Conservation (phyloP, 2,797 vertebrate genomes). For the Sebastes diploproa region DNA sequence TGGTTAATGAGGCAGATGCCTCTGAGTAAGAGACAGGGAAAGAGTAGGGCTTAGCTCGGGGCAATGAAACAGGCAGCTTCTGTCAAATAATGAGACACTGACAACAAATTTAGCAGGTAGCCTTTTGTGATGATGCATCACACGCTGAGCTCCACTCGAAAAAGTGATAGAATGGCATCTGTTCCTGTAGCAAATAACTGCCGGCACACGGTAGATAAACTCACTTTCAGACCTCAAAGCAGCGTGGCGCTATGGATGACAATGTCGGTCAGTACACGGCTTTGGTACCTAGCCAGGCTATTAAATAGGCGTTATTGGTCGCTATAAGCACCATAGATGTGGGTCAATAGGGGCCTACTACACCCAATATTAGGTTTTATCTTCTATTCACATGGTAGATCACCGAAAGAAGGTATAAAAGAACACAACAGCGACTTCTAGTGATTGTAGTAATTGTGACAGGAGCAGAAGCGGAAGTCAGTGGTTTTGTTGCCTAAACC, state of each 20-base stretch:
- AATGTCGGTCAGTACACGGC: neutral
- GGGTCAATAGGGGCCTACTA: neutral
- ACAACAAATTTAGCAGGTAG: slow-evolving; percentile 67
- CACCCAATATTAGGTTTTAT: neutral
- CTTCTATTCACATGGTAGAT: no score
- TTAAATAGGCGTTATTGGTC: neutral
- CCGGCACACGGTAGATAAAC: neutral
- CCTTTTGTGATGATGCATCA: slow-evolving; percentile 43
- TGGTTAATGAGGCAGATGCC: slow-evolving; percentile 80
- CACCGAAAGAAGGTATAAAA: no score
- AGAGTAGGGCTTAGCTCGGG: slow-evolving; percentile 37
- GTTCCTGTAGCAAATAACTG: slow-evolving; percentile 1
- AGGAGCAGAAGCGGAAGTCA: fast-evolving
- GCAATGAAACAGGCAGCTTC: slow-evolving; percentile 57
- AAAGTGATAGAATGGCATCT: slow-evolving; percentile 22
- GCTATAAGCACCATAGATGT: neutral
- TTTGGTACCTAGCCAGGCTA: neutral
- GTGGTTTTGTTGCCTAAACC: no score
- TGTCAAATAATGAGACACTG: slow-evolving; percentile 66
- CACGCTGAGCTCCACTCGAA: slow-evolving; percentile 14
- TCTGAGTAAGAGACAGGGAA: slow-evolving; percentile 61
- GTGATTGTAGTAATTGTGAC: no score
- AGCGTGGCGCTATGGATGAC: neutral
- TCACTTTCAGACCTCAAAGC: neutral
- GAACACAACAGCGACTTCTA: no score